Base-by-base conservation (phyloP, 2,888 invertebrate species). In the Epirrhoe tristata region DNA sequence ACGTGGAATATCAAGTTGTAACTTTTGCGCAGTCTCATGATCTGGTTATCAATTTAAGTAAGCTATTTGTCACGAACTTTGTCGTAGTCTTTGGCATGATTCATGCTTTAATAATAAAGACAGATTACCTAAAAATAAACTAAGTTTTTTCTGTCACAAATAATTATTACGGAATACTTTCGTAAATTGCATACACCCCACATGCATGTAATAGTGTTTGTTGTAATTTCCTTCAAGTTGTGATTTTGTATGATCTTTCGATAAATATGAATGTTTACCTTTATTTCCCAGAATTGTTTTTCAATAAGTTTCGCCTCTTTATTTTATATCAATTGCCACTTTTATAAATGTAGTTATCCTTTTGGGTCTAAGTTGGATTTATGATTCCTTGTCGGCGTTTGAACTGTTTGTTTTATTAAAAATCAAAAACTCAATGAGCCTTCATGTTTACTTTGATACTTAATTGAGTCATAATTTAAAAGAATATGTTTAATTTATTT, bases 391-490 rank as follows among this genome's bases (percentile, higher is more conserved):
- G 61, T 63, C 50, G 52, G 60, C 53, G 31, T 61, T 70, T 63
- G 57, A 61, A 54, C 48, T 32, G 53, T 16, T 51, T 34, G 8
- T 54, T 61, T 63, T 67, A 50, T 58, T 60, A 50, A n/a, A 51
- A 62, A 46, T 58, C 39, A 17, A 62, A 50, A 14, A 58, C 17
- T 52, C 43, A 50, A 60, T 54, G 31, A 67, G 54, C 50, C 53
- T 60, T 66, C 50, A 56, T 60, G 70, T 63, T 63, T 58, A 53
- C 53, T 63, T 63, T 59, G 58, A 61, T 51, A 59, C 17, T 46
- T 68, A 64, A 72, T 74, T 66, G 51, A 72, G 69, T 70, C 61
- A 72, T 72, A 60, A 70, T 70, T 71, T 67, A 54, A 52, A 63
- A 24, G 1, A 24, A 63, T 61, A 58, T 67, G 48, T 43, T 46